phyloP scores from a whole-genome alignment of 2,797 vertebrate genomes.

The Rousettus madagascariensis region DNA sequence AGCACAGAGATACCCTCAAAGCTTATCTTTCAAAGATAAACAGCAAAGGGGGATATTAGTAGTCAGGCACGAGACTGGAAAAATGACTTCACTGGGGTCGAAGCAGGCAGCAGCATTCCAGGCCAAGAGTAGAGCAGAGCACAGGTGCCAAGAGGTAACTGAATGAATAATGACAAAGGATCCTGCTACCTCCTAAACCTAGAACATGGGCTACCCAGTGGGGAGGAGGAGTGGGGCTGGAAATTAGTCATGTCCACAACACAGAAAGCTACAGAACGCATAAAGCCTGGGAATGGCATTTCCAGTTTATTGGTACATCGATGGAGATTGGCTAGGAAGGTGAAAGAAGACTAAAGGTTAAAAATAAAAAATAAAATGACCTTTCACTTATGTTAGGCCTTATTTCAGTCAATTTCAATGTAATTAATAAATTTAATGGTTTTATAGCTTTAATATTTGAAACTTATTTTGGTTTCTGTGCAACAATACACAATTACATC shows the following conservation, averaged over 20 bases:
- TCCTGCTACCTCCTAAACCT: neutral
- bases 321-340: neutral
- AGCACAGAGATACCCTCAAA: neutral
- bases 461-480: slow-evolving; percentile 65
- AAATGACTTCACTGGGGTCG: neutral
- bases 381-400: neutral
- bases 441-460: slow-evolving; percentile 41
- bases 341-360: neutral
- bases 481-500: slow-evolving; percentile 60
- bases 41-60: neutral
- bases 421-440: slow-evolving; percentile 28
- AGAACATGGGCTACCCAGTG: neutral
- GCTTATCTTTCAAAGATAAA: neutral
- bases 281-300: neutral
- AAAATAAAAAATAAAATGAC: neutral
- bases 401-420: neutral
- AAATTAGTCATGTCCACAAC: neutral
- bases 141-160: neutral
- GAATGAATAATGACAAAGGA: neutral
- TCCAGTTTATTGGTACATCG: neutral
- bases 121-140: neutral
- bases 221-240: neutral
- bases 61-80: neutral
- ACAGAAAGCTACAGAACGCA: neutral
- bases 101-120: neutral